These are phyloP conservation scores for Silurus asotus DNA, from an alignment of 2,113 vertebrate genomes.

Conservation along the genomic window DNA sequence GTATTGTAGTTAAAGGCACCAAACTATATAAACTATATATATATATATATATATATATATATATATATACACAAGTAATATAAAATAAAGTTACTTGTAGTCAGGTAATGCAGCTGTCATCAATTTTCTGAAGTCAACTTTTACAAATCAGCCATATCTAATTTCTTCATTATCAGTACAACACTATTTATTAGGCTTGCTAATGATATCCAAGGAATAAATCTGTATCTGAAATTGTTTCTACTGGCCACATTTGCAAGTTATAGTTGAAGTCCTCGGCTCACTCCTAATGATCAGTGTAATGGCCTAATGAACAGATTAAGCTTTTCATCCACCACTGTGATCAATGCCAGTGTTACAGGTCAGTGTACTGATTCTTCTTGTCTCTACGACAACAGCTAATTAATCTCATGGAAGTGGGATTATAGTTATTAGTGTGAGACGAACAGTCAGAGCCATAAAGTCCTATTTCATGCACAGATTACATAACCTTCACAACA, in stretches of 20 bases:
- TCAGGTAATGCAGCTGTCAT: background rate
- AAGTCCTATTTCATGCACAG: slow-evolving; percentile 44
- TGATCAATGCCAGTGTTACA: slow-evolving; percentile 48
- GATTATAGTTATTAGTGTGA: slow-evolving; percentile 50
- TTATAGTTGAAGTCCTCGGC: slow-evolving; percentile 24
- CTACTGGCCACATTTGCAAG: background rate
- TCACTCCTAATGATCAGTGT: slow-evolving; percentile 41
- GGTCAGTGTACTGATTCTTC: slow-evolving; percentile 22
- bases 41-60: background rate
- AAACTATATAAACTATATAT: background rate
- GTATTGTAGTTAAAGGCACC: background rate
- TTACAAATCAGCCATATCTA: no score
- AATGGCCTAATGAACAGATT: slow-evolving; percentile 39
- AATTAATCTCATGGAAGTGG: slow-evolving; percentile 62
- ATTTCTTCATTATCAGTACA: background rate
- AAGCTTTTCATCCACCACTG: slow-evolving; percentile 2
- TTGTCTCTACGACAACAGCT: slow-evolving; percentile 47
- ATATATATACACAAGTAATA: no score
- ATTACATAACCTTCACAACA: slow-evolving; percentile 23
- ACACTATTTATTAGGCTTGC: background rate
- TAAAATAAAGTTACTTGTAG: background rate
- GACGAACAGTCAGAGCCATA: slow-evolving; percentile 30
- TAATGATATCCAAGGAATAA: slow-evolving; percentile 11
- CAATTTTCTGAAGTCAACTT: background rate
- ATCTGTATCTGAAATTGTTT: background rate